Conservation (phyloP, 2,797 vertebrate genomes). For the Bucorvus abyssinicus region DNA sequence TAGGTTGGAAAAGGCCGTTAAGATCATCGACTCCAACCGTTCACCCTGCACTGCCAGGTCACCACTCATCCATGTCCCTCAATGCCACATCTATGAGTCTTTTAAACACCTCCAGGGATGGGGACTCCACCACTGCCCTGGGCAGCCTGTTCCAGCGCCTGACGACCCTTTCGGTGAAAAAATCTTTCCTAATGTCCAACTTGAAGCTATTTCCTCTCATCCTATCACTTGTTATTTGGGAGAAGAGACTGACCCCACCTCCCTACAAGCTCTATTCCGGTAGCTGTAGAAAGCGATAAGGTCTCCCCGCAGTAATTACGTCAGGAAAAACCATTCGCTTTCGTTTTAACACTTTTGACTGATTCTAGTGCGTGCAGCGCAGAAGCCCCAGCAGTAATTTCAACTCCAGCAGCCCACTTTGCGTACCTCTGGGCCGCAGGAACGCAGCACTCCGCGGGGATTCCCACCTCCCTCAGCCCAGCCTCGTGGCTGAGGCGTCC, state of each 20-base stretch:
- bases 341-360: background rate
- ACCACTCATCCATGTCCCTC: no score
- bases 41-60: background rate
- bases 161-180: background rate
- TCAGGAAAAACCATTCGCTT: background rate
- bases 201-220: background rate
- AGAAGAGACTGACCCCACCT: background rate
- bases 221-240: background rate
- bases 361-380: fast-evolving
- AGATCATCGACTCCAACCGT: background rate
- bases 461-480: background rate
- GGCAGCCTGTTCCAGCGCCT: background rate
- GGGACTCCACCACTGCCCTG: background rate
- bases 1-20: background rate
- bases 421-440: fast-evolving
- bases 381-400: background rate
- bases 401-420: background rate
- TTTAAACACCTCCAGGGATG: background rate
- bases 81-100: background rate
- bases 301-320: background rate
- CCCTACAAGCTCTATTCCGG: background rate
- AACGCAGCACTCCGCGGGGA: fast-evolving
- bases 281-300: background rate
- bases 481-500: background rate
- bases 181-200: background rate